phyloP scores from a whole-genome alignment of 2,888 invertebrate species.

The Adelognathus sp. region DNA sequence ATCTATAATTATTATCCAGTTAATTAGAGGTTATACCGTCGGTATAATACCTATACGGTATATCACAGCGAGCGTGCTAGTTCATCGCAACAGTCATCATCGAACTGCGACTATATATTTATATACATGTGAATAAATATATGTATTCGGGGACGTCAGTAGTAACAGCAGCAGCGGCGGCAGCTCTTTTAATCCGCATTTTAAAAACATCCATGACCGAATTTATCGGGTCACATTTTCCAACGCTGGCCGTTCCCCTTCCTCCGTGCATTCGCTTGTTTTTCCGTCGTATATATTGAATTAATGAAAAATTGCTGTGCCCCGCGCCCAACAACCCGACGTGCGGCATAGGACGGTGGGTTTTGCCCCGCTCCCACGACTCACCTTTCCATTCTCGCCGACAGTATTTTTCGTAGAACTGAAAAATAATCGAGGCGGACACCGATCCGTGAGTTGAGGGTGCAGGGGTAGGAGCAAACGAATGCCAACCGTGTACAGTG shows the following conservation, averaged over 20 bases:
- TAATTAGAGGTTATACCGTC: conserved; percentile 2
- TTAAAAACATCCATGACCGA: conserved; percentile 16
- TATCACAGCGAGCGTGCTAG: not conserved
- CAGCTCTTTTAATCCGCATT: conserved; percentile 9
- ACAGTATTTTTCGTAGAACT: conserved; percentile 8
- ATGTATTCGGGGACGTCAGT: not conserved
- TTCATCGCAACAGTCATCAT: not conserved
- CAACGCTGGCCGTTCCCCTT: not conserved
- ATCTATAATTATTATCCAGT: too few species aligned
- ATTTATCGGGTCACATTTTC: conserved; percentile 30
- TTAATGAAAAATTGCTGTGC: conserved; percentile 10
- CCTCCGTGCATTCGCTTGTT: not conserved
- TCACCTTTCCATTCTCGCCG: not conserved
- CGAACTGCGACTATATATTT: not conserved
- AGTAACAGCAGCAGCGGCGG: not conserved
- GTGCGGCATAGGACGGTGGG: not conserved
- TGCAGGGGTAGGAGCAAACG: too few species aligned
- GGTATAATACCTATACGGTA: not conserved
- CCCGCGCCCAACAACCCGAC: not conserved
- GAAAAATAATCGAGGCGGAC: conserved; percentile 20
- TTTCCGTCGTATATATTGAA: conserved; percentile 20
- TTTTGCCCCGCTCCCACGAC: not conserved
- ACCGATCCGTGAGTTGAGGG: not conserved
- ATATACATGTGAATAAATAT: too few species aligned
- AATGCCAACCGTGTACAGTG: not conserved